Evolutionary conservation across 2,888 invertebrate species (phyloP), one percentile per base, ranked within the genome.

Genomic region (Netelia inedita): DNA sequence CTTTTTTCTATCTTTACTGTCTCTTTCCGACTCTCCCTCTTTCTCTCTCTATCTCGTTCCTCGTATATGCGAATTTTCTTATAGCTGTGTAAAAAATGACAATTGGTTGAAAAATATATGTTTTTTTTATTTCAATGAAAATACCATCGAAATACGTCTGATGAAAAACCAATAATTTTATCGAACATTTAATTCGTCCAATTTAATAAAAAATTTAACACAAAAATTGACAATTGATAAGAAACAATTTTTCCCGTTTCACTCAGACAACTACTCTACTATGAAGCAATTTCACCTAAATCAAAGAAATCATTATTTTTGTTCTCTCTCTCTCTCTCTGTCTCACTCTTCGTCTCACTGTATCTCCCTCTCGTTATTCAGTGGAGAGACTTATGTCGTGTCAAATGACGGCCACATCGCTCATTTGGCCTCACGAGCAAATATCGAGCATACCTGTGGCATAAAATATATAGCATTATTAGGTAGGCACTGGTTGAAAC

Each of bases 381-480:
- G 35, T 6, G 5, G 61, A 79, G 35, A 72, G 76, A 81, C 68
- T 74, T 79, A 59, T 74, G 65, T 79, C 59, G 78, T 71, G 80
- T 82, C 65, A 55, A 71, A 75, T 79, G 59, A 74, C 63, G 14
- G 69, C 73, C 55, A 9, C 69, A 78, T 81, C 55, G 69, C 50
- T 84, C 81, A 78, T 84, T 81, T 69, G 61, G 21, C 21, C 16
- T 8, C 53, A 41, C n/a, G 46, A 3, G 3, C 63, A 23, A 68
- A 73, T 81, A 79, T 65, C 72, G 46, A 14, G 81, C 81, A 81
- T 81, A 79, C 76, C 84, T 46, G 14, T 9, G 16, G 57, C 69
- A 61, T 57, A 72, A 65, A 81, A 78, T 81, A 63, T 84, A 81
- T 78, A 73, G 81, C 78, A 81, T 81, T 81, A 84, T 84, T 84